These are phyloP conservation scores for Heliconius aoede DNA, from an alignment of 2,888 invertebrate species.

Conservation along the genomic window DNA sequence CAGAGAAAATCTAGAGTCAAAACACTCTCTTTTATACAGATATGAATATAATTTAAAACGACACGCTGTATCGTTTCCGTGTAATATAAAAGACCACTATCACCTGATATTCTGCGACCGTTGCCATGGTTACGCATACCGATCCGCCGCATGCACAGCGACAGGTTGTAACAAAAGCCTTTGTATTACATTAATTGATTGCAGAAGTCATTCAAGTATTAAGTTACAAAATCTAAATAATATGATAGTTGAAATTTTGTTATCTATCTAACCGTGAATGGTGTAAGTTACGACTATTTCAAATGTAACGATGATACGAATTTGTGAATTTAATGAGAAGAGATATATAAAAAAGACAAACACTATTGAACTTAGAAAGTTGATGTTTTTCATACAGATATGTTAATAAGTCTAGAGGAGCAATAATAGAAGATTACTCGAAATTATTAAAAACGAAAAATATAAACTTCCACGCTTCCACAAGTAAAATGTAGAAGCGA, in stretches of 20 bases:
- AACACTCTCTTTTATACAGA: not conserved
- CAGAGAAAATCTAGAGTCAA: not conserved
- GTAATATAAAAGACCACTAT: slow-evolving; percentile 34
- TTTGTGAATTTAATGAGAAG: too few relatives aligned
- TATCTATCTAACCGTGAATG: slow-evolving; percentile 21
- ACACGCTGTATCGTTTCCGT: slow-evolving; percentile 22
- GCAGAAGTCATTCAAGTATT: slow-evolving; percentile 42
- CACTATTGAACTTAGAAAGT: too few relatives aligned
- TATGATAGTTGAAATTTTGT: slow-evolving; percentile 22
- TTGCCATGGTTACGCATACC: slow-evolving; percentile 64
- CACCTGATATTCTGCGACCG: slow-evolving; percentile 51
- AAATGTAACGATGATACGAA: not conserved
- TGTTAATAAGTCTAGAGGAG: too few relatives aligned
- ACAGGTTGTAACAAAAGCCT: slow-evolving; percentile 77
- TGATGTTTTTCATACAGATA: too few relatives aligned
- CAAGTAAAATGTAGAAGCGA: too few relatives aligned
- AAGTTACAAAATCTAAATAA: slow-evolving; percentile 31
- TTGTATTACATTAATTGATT: slow-evolving; percentile 49
- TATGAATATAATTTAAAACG: not conserved
- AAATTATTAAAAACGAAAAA: too few relatives aligned
- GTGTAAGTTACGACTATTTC: slow-evolving; percentile 7
- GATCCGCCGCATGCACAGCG: slow-evolving; percentile 55
- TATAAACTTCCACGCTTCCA: too few relatives aligned
- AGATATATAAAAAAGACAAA: too few relatives aligned
- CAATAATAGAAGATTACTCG: too few relatives aligned